Base-by-base conservation (phyloP, 1,140 invertebrate genomes). In the Lerema accius region DNA sequence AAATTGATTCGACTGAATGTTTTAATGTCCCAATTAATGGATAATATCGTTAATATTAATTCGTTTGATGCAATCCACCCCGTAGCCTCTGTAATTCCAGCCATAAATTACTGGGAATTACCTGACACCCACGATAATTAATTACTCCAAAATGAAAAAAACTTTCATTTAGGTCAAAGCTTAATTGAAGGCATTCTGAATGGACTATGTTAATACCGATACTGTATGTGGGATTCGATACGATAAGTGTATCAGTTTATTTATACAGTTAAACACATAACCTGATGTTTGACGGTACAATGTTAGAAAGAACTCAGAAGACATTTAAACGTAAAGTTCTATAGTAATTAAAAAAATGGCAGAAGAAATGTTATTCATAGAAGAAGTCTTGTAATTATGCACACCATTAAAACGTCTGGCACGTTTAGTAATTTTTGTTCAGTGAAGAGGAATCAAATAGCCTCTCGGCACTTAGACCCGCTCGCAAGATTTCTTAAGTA, bases 21-120 rank as follows among this genome's bases (percentile, higher is more conserved):
- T 82, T 82, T 75, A 80, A 82, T 78, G 73, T 69, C 56, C 67
- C 78, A 78, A 82, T 82, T 80, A 82, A 80, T 78, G 75, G 77
- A 75, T 78, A 78, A 80, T 64, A 70, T 71, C 75, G 71, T 78
- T 80, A 73, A 68, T 76, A 76, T 74, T 78, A 75, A 80, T 78
- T 80, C 66, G 65, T 62, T 43, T 55, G 62, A 65, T 64, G 61
- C 67, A 76, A 77, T 73, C 67, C 61, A 71, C 67, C 65, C 62
- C 14, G 42, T 48, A 48, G 65, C 64, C 61, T 58, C 56, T 69
- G 55, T 76, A 69, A 71, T 71, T 49, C 65, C 70, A 55, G 65
- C 63, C 55, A 78, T 78, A 75, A 71, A 78, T 78, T 73, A 78
- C 59, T 32, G 26, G 62, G 69, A 67, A 75, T 78, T 72, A 72